Base-by-base conservation (phyloP, 2,113 vertebrate species). In the Centropus bengalensis region DNA sequence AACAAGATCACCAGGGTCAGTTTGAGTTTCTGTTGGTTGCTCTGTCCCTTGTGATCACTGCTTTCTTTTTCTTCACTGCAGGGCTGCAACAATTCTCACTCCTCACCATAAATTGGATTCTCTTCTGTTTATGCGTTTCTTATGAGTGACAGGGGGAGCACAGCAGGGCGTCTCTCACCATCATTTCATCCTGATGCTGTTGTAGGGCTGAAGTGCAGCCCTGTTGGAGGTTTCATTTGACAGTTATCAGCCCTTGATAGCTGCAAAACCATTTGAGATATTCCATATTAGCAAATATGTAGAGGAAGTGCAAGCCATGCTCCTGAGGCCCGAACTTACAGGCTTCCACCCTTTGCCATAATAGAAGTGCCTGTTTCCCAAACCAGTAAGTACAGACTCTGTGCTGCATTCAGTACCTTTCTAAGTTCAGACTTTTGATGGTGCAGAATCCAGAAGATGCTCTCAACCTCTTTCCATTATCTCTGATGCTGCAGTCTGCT, bases 1-100 rank as follows among this genome's bases (percentile, higher is more conserved):
- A 16, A 99, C 98, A 20, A 98, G 97, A n/a, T 99, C 98, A 89
- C 98, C 98, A 68, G n/a, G 8, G 94, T 93, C n/a, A 64, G n/a
- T 68, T 28, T 58, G 30, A 85, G 62, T 19, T 58, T 45, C 18
- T 80, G 5, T 38, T 90, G n/a, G 73, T 14, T 59, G 32, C 33
- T 33, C 22, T 27, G 24, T 40, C 9, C 52, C 19, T 55, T n/a
- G 4, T 14, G 36, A n/a, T n/a, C 20, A 45, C 33, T 66, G 3
- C 3, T 36, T 68, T 49, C 23, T 13, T 79, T 67, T 71, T 26
- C 54, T 82, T 45, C 26, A 87, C 18, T 85, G 74, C 44, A 54
- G 21, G 3, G 14, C 5, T 58, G 28, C 52, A 88, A 23, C 9
- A 51, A 26, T n/a, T 47, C 19, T 58, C 21, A 28, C 12, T 40